These are phyloP conservation scores for Agrilus planipennis DNA, from an alignment of 1,140 invertebrate genomes.

Conservation along the genomic window DNA sequence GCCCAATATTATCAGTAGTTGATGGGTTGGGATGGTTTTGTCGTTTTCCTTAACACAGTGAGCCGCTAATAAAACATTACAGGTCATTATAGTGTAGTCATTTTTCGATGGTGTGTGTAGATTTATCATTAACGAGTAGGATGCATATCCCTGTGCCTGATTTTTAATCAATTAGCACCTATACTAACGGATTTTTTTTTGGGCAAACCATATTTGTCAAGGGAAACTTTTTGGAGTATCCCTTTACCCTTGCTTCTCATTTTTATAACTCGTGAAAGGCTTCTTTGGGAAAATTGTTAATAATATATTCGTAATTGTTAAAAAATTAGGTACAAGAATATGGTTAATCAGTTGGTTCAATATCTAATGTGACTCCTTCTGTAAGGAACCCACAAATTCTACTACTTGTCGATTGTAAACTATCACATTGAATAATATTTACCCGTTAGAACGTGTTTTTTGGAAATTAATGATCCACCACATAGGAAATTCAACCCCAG, in stretches of 20 bases:
- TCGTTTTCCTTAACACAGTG: slow-evolving; percentile 34
- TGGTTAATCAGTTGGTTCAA: slow-evolving; percentile 35
- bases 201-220: not conserved
- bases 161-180: no score
- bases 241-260: not conserved
- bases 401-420: no score
- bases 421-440: slow-evolving; percentile 13
- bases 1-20: slow-evolving; percentile 29
- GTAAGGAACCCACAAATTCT: no score
- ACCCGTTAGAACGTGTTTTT: slow-evolving; percentile 31
- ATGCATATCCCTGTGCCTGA: not conserved
- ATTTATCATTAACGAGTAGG: not conserved
- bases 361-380: no score
- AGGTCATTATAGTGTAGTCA: not conserved
- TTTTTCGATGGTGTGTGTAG: not conserved
- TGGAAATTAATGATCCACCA: slow-evolving; percentile 27
- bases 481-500: slow-evolving; percentile 25
- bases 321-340: slow-evolving; percentile 29
- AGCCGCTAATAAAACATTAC: slow-evolving; percentile 31
- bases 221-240: not conserved
- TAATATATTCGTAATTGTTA: not conserved
- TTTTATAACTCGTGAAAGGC: not conserved
- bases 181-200: not conserved
- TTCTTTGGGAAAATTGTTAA: not conserved
- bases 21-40: slow-evolving; percentile 10